Evolutionary conservation across 2,113 vertebrate genomes (phyloP).

Genomic region (Pelecanoides urinatrix): DNA sequence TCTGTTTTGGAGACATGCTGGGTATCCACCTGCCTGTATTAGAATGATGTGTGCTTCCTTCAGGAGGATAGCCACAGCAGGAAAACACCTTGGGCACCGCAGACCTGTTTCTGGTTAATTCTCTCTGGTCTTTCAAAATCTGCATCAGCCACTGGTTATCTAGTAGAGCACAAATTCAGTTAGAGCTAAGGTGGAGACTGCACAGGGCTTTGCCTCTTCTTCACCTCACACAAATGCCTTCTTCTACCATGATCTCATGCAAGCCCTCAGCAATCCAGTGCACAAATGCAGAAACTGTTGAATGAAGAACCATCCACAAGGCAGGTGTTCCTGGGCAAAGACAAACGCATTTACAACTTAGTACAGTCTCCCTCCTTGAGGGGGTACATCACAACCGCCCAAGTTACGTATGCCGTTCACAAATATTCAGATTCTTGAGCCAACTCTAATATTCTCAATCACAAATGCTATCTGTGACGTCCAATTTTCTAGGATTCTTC

Average conservation of each 20-base stretch:
- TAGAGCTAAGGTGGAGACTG: background rate
- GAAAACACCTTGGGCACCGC: background rate
- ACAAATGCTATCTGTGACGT: background rate
- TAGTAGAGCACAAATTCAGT: background rate
- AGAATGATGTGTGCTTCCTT: background rate
- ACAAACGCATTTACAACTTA: background rate
- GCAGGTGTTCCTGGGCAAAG: background rate
- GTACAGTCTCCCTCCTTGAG: background rate
- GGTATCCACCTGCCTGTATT: background rate
- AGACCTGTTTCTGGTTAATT: background rate
- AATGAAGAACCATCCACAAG: background rate
- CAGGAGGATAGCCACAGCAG: background rate
- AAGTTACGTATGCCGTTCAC: rapidly evolving
- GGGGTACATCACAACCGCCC: background rate
- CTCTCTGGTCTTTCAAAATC: background rate
- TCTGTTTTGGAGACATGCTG: background rate
- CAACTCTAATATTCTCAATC: background rate
- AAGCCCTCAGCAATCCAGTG: background rate
- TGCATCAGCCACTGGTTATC: background rate
- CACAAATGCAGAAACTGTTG: background rate
- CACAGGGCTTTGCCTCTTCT: background rate
- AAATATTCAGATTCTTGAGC: background rate
- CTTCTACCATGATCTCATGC: background rate
- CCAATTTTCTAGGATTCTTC: background rate
- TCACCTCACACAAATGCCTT: background rate